Conservation (phyloP, 1,140 invertebrate species). For the Bombus pyrosoma region DNA sequence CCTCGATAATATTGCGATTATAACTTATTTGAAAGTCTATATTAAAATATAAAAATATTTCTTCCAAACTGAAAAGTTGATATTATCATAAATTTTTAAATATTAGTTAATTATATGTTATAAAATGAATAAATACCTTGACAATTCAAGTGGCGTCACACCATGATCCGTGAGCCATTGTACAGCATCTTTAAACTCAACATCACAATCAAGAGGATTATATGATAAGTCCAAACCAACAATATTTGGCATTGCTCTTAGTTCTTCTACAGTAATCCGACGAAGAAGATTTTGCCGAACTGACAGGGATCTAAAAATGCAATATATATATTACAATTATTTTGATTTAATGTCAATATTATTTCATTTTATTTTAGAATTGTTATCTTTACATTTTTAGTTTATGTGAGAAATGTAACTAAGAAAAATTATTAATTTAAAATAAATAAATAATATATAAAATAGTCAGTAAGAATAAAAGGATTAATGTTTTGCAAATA, state of each 20-base stretch:
- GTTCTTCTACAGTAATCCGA: slow-evolving; percentile 78
- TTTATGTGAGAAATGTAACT: neutral
- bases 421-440: too few relatives aligned
- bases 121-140: slow-evolving; percentile 31
- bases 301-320: slow-evolving; percentile 72
- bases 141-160: slow-evolving; percentile 73
- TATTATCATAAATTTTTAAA: too few relatives aligned
- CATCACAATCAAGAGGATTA: slow-evolving; percentile 80
- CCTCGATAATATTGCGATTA: too few relatives aligned
- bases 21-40: neutral
- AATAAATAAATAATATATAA: neutral
- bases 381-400: neutral
- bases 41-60: neutral
- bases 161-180: slow-evolving; percentile 79
- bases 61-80: too few relatives aligned
- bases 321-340: neutral
- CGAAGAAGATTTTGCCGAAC: slow-evolving; percentile 74
- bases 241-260: slow-evolving; percentile 77
- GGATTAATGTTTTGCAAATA: neutral
- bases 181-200: slow-evolving; percentile 77
- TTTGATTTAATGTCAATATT: neutral
- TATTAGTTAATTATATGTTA: neutral
- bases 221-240: slow-evolving; percentile 76
- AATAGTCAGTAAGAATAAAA: neutral
- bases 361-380: neutral